phyloP scores from a whole-genome alignment of 2,113 vertebrate species.

The Hemiprocne comata region DNA sequence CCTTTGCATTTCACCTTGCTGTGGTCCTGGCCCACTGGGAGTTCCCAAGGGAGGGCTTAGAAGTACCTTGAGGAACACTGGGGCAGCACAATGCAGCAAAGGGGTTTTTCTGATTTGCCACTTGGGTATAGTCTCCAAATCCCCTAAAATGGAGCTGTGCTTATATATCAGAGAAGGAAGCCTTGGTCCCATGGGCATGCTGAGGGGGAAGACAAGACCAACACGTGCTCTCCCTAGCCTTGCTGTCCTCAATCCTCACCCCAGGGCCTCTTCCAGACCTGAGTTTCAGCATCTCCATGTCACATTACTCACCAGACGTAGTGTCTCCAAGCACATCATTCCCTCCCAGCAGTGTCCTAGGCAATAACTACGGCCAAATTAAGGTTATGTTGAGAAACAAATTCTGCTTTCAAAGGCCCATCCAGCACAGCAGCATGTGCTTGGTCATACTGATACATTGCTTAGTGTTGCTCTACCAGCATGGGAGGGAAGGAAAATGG shows the following conservation, averaged over 20 bases:
- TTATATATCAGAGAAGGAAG: neutral
- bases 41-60: neutral
- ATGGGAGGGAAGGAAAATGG: neutral
- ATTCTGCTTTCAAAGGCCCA: neutral
- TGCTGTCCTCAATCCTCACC: neutral
- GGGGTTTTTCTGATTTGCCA: neutral
- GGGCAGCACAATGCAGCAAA: neutral
- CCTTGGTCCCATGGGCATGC: neutral
- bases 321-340: neutral
- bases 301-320: accelerated
- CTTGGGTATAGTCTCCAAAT: neutral
- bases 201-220: neutral
- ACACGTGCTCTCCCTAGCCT: accelerated
- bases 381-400: neutral
- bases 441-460: neutral
- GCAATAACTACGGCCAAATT: neutral
- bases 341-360: neutral
- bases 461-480: neutral
- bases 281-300: neutral
- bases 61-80: neutral
- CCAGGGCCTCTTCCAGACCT: neutral
- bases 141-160: neutral
- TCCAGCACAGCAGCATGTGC: neutral
- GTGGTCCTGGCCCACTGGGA: neutral
- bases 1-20: neutral